Percentiles rank a stretch among this genome's conserved stretches.
Conservation (phyloP, 2,797 vertebrate genomes). For the Vespertilio murinus region DNA sequence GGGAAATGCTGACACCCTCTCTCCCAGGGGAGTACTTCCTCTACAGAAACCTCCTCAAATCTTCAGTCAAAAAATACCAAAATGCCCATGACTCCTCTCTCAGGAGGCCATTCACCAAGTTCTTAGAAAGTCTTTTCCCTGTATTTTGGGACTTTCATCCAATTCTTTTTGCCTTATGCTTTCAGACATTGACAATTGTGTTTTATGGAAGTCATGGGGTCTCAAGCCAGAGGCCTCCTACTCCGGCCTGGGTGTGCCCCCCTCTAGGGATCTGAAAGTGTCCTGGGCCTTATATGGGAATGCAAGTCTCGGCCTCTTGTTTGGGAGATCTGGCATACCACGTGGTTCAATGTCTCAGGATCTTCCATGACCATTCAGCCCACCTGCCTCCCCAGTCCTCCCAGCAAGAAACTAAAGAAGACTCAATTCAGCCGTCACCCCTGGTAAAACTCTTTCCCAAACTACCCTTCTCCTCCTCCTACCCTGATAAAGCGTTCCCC, state of each 20-base stretch:
- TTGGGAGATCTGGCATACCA: not conserved
- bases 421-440: not conserved
- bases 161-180: not conserved
- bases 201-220: not conserved
- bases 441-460: not conserved
- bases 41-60: not conserved
- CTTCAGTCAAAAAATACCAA: not conserved
- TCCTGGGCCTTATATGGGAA: rapidly evolving
- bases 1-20: not conserved
- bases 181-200: not conserved
- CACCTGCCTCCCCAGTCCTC: not conserved
- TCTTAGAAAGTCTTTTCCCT: not conserved
- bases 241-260: not conserved
- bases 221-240: not conserved
- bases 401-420: not conserved
- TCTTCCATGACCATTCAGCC: not conserved
- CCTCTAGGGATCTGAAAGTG: rapidly evolving
- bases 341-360: rapidly evolving
- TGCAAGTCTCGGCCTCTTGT: not conserved
- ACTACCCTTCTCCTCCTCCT: not conserved
- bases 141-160: not conserved
- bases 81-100: not conserved
- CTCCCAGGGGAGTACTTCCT: not conserved
- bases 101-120: not conserved
- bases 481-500: rapidly evolving